Percentiles rank a stretch among this genome's conserved stretches.
These are phyloP conservation scores for Platycercus adscitus DNA, from an alignment of 2,113 vertebrate genomes.

Conservation along the genomic window DNA sequence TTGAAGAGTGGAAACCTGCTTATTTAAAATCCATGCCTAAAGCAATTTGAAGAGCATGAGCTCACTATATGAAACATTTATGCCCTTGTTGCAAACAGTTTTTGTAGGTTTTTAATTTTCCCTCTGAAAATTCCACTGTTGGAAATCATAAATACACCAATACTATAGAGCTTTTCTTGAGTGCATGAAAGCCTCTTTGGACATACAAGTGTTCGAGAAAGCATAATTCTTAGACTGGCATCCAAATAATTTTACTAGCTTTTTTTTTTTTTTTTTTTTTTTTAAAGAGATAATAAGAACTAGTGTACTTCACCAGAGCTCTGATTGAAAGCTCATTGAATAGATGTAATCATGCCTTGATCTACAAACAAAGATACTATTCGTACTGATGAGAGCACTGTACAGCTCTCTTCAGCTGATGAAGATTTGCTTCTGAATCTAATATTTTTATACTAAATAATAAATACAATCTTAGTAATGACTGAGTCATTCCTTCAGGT, in stretches of 20 bases:
- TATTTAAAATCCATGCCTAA: constrained; percentile 30
- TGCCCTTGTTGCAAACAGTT: not conserved
- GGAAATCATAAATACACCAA: not conserved
- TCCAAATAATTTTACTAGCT: not conserved
- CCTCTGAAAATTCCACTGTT: not conserved
- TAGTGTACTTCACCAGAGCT: not conserved
- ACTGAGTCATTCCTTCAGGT: not conserved
- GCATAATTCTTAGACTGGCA: not conserved
- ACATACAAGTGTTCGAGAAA: not conserved
- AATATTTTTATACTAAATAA: not conserved
- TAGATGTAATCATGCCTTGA: not conserved
- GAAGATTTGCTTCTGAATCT: not conserved
- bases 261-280: not conserved
- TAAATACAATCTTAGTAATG: not conserved
- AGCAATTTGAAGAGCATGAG: not conserved
- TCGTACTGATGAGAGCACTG: not conserved
- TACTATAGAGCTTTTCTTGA: not conserved
- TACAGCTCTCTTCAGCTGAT: not conserved
- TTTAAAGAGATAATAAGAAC: constrained; percentile 28
- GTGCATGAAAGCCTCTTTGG: not conserved
- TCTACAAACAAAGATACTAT: not conserved
- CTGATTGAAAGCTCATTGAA: not conserved
- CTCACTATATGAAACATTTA: not conserved
- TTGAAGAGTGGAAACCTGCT: constrained; percentile 33
- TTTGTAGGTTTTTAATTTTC: constrained; percentile 1